phyloP scores from a whole-genome alignment of 2,113 vertebrate species.

The Malurus melanocephalus region DNA sequence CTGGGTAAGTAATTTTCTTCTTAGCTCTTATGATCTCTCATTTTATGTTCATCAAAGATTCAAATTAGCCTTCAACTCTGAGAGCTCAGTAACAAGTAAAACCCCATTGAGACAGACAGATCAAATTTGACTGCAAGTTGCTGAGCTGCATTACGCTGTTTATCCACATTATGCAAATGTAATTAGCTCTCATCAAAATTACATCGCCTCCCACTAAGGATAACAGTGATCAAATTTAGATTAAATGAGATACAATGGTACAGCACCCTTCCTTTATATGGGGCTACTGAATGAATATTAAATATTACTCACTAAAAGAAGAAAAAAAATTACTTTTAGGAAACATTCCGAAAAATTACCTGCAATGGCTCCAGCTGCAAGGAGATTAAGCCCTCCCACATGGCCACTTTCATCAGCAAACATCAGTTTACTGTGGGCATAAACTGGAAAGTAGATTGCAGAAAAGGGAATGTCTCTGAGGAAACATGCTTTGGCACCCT shows the following conservation, averaged over 20 bases:
- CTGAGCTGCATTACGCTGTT: slow-evolving; percentile 82
- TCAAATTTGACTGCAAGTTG: slow-evolving; percentile 77
- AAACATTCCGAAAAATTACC: slow-evolving; percentile 76
- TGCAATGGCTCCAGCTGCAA: slow-evolving; percentile 93
- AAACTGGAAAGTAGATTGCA: slow-evolving; percentile 97
- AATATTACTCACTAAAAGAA: slow-evolving; percentile 19
- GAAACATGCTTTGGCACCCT: slow-evolving; percentile 99
- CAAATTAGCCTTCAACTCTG: slow-evolving; percentile 58
- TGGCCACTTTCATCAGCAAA: slow-evolving; percentile 89
- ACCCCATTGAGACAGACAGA: slow-evolving; percentile 76
- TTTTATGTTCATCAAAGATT: slow-evolving; percentile 61
- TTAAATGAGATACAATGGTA: slow-evolving; percentile 75
- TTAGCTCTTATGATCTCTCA: slow-evolving; percentile 21
- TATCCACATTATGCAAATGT: slow-evolving; percentile 88
- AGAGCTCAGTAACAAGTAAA: slow-evolving; percentile 68
- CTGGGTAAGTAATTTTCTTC: slow-evolving; percentile 11
- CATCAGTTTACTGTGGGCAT: slow-evolving; percentile 89
- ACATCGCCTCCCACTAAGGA: slow-evolving; percentile 74
- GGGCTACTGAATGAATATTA: slow-evolving; percentile 62
- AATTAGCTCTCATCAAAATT: slow-evolving; percentile 83
- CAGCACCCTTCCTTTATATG: slow-evolving; percentile 62
- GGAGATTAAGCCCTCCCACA: slow-evolving; percentile 88
- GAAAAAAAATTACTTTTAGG: neutral
- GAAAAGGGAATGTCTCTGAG: slow-evolving; percentile 99
- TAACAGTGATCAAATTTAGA: slow-evolving; percentile 74